Evolutionary conservation across 2,113 vertebrate genomes (phyloP).

Genomic region (Asarcornis scutulata): DNA sequence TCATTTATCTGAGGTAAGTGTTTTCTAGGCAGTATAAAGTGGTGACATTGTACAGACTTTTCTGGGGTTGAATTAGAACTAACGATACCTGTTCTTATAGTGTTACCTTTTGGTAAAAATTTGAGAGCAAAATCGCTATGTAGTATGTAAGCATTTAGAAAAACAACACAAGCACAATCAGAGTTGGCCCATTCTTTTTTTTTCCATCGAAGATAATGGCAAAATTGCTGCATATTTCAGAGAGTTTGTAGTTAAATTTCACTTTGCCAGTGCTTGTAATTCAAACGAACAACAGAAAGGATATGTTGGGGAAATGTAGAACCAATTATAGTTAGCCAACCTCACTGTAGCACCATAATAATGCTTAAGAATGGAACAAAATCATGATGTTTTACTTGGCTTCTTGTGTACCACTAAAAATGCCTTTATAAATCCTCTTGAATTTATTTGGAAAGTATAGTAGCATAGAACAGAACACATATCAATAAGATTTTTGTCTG

Average conservation of each 20-base stretch:
- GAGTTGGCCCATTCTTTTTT: neutral
- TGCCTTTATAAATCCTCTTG: neutral
- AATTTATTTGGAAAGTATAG: neutral
- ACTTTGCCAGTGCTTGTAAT: neutral
- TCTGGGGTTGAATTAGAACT: conserved; percentile 25
- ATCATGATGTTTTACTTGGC: neutral
- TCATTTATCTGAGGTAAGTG: conserved; percentile 59
- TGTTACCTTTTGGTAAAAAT: conserved; percentile 5
- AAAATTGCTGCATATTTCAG: neutral
- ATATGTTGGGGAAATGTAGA: neutral
- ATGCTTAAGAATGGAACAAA: neutral
- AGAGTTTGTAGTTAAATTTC: neutral
- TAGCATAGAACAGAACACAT: neutral
- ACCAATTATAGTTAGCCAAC: neutral
- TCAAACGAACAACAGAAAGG: neutral
- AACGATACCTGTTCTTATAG: neutral
- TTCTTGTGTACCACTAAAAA: neutral
- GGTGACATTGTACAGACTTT: neutral
- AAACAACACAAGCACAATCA: neutral
- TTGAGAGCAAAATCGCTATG: neutral
- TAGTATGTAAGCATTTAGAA: neutral
- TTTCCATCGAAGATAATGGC: neutral
- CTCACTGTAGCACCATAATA: neutral
- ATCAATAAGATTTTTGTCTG: neutral
- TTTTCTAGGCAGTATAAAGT: conserved; percentile 34